Evolutionary conservation across 1,140 invertebrate species (phyloP), one percentile per base, ranked within the genome.

Genomic region (Ceratina japonica): DNA sequence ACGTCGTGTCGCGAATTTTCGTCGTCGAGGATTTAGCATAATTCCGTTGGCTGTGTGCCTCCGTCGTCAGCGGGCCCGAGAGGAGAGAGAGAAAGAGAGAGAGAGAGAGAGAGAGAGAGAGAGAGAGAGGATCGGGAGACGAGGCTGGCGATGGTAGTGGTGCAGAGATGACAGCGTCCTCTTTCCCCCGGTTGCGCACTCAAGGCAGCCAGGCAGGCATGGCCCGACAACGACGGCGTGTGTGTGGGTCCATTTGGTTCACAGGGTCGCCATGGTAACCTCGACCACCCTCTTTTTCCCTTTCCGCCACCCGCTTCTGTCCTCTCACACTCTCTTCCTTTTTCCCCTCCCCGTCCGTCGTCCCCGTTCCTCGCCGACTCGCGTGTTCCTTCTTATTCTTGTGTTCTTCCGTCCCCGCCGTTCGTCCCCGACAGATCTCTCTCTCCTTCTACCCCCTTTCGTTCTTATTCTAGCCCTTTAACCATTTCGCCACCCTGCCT

Each of bases 181-280:
- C 75, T 70, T 61, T 78, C 78, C 73, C 73, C 79, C 84, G 83
- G 81, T 80, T 82, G 82, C 79, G 69, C 81, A 82, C 79, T 87
- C 82, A 44, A 44, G 37, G 37, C 84, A 89, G 75, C 77, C 81
- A 86, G 77, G 77, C 81, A 86, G 77, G 81, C 86, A 86, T 86
- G 81, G 87, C 81, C 77, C 80, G 85, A 84, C 87, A 88, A 86
- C 85, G 37, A 4, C n/a, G 54, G 54, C 15, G n/a, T 18, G 54
- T n/a, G 89, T 83, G 87, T 89, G 84, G 88, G 90, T 91, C 89
- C 90, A 90, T 91, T 91, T 89, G 89, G 86, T 87, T 89, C 88
- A 82, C 86, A 85, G 84, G 87, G 89, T 91, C 82, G 88, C 87
- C 86, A 90, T 90, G 88, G 89, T 84, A 90, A 90, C 90, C 88